These are phyloP conservation scores for Neopipo cinnamomea DNA, from an alignment of 2,113 vertebrate genomes.

Conservation along the genomic window DNA sequence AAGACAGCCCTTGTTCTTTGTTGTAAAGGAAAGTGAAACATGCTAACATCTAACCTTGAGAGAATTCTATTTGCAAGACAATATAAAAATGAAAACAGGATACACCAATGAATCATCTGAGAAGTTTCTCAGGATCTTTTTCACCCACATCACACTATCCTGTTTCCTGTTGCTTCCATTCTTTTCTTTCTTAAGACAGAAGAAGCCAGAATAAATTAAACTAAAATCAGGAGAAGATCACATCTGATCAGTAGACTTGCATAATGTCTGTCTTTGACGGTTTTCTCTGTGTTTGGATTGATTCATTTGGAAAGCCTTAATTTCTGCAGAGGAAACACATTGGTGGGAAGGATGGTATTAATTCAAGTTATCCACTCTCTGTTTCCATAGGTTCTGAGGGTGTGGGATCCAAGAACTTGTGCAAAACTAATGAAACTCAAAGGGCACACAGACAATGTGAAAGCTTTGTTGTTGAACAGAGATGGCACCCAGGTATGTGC, in stretches of 20 bases:
- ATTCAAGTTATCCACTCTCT: neutral
- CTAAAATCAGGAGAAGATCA: neutral
- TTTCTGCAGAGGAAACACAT: neutral
- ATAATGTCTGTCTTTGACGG: neutral
- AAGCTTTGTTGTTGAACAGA: conserved; percentile 91
- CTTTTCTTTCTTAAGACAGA: neutral
- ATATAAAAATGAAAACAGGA: neutral
- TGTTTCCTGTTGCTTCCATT: neutral
- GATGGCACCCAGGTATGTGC: conserved; percentile 91
- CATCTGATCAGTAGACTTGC: neutral
- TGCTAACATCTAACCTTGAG: neutral
- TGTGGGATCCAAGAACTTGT: conserved; percentile 97
- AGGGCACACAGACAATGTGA: conserved; percentile 96
- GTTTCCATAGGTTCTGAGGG: conserved; percentile 84
- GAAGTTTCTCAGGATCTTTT: neutral
- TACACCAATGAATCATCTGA: neutral
- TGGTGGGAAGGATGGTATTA: neutral
- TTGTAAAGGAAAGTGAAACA: neutral
- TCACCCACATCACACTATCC: neutral
- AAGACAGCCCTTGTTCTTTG: neutral
- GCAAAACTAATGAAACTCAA: conserved; percentile 99
- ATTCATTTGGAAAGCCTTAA: neutral
- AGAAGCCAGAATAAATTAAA: neutral
- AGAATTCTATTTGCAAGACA: neutral
- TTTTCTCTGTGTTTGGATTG: accelerated